Evolutionary conservation across 2,888 invertebrate species (phyloP), one percentile per base, ranked within the genome.

Genomic region (Melinaea menophilus): DNA sequence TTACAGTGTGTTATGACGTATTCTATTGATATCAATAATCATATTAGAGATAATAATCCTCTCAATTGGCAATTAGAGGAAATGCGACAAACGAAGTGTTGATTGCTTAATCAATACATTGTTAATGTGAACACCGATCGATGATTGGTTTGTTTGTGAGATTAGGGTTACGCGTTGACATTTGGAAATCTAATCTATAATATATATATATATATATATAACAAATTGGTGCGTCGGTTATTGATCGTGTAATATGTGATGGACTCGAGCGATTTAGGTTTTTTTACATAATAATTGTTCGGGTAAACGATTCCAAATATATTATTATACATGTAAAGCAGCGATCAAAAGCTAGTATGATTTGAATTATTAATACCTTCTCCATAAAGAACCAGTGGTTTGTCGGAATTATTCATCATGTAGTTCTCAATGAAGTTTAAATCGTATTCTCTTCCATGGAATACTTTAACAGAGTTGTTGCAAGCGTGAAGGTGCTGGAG

Each of bases 401-500:
- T 96, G 77, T 96, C 96, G 13, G 95, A 95, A 65, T 94, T 93
- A 56, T 95, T 96, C 73, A 94, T 91, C 94, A 98, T 96, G 82
- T 98, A 96, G 60, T 93, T 91, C 78, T 95, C 93, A 56, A 97
- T 97, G 69, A 93, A 94, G 71, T 94, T 92, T 66, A 99, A 88
- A 74, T 95, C 96, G 68, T 96, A 95, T 82, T 96, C 96, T 63
- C 99, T 93, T 0, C 99, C 99, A 80, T 98, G 97, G 85, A 98
- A 99, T 12, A 98, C 95, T 90, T 95, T 95, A 31, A 97, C 97
- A 5, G 97, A 98, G 86, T 97, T 98, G 78, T 96, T 97, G 80
- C 98, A 98, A 9, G 97, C 97, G 80, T 99, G 98, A 59, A 98
- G 93, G 90, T 99, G 98, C 82, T 99, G 98, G 59, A 98, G 90